Base-by-base conservation (phyloP, 2,113 vertebrate species). In the Notothenia coriiceps region DNA sequence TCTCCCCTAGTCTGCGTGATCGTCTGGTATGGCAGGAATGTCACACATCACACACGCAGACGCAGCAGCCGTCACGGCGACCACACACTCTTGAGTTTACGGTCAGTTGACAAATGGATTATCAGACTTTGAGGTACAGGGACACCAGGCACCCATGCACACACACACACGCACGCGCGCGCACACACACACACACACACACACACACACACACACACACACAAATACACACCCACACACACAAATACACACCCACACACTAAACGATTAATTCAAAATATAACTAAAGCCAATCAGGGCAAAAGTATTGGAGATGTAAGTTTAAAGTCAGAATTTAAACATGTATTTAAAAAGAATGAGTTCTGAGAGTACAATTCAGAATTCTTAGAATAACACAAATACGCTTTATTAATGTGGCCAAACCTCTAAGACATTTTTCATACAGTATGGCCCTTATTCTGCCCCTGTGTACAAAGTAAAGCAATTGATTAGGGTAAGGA, bases 21-120 rank as follows among this genome's bases (percentile, higher is more conserved):
- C 62, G 80, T 91, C 83, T 93, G 93, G 90, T 89, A 95, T 95
- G 93, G 75, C 79, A 84, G 85, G 93, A 95, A 94, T 94, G 89
- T 88, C 86, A 89, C 88, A 92, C 91, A 81, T 83, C 81, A 81
- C 82, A 84, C 73, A 85, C 62, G 25, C 78, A 84, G 74, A 80
- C 56, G 40, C 74, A 70, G 77, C 78, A 79, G 74, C 81, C 84
- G 74, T 80, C 84, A 67, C 40, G 35, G 67, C 72, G 80, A 84
- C 89, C 85, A 82, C 88, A 87, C 87, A 89, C 83, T 79, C 70
- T 57, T 13, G 60, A 74, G 81, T 91, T 92, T 89, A 90, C 86
- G 80, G 73, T 89, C 78, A 77, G 80, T 89, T 89, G 88, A 91
- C 93, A 86, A 90, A 87, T 86, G 90, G 91, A 93, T 93, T 93